Evolutionary conservation across 2,113 vertebrate species (phyloP).

Genomic region (Rissa tridactyla): DNA sequence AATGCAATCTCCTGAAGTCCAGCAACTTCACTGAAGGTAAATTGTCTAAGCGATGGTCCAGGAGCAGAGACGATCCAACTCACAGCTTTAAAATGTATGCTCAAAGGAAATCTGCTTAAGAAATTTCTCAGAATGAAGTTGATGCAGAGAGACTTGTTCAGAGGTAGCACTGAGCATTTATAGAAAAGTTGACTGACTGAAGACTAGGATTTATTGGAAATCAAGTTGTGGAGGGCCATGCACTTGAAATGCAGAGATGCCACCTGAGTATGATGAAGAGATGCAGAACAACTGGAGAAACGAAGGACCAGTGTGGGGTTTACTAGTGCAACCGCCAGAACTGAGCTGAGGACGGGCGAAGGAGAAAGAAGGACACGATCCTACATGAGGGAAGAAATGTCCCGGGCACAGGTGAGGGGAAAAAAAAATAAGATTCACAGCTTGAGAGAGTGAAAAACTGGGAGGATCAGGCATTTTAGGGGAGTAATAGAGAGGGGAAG

Average conservation of each 20-base stretch:
- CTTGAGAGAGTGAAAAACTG: background rate
- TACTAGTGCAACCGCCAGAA: background rate
- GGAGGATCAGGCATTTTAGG: background rate
- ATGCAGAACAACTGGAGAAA: background rate
- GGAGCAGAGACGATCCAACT: background rate
- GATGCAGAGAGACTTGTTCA: background rate
- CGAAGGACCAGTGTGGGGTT: accelerated
- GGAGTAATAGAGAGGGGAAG: background rate
- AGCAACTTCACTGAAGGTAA: background rate
- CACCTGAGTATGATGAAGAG: background rate
- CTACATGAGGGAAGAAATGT: background rate
- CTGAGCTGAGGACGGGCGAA: accelerated
- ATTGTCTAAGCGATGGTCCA: background rate
- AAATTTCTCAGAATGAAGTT: background rate
- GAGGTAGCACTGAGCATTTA: background rate
- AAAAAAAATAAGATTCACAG: background rate
- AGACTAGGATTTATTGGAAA: background rate
- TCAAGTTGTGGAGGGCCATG: background rate
- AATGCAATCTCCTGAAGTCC: background rate
- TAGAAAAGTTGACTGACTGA: background rate
- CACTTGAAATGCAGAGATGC: background rate
- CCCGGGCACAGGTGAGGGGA: background rate
- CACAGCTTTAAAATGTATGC: background rate
- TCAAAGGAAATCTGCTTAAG: background rate
- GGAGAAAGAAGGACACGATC: background rate